These are phyloP conservation scores for Acromyrmex heyeri DNA, from an alignment of 1,140 invertebrate genomes.

Conservation along the genomic window DNA sequence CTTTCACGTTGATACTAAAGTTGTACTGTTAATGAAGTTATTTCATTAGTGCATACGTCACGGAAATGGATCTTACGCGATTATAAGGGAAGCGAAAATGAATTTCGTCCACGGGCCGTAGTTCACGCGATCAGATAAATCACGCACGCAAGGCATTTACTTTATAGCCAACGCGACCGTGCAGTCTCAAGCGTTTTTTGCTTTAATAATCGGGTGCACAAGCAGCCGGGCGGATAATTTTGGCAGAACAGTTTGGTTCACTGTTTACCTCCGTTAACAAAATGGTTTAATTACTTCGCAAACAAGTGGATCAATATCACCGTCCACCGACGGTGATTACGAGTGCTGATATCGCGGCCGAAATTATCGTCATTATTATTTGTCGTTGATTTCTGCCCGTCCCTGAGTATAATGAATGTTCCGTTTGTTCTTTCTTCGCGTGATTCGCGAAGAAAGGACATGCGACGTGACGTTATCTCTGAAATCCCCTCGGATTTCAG, in stretches of 20 bases:
- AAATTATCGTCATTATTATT: constrained; percentile 25
- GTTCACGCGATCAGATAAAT: constrained; percentile 70
- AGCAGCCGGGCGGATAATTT: constrained; percentile 64
- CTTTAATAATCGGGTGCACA: constrained; percentile 60
- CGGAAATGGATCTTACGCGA: not conserved
- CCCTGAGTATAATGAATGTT: not conserved
- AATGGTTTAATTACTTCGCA: constrained; percentile 58
- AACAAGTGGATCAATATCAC: constrained; percentile 56
- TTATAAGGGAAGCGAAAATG: constrained; percentile 17
- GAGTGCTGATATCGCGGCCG: constrained; percentile 30
- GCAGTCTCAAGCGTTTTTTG: constrained; percentile 27
- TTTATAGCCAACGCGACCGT: constrained; percentile 40
- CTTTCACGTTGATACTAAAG: not conserved
- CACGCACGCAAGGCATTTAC: constrained; percentile 47
- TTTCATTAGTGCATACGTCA: not conserved
- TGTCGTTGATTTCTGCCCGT: not conserved
- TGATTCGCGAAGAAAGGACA: not conserved
- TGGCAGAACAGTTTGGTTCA: constrained; percentile 44
- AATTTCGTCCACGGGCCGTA: constrained; percentile 51
- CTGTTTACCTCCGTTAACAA: constrained; percentile 64
- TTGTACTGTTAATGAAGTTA: constrained; percentile 17
- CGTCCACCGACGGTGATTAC: constrained; percentile 30
- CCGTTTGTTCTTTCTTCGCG: constrained; percentile 14
- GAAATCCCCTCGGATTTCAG: not conserved
- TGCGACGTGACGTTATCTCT: not conserved